phyloP scores from a whole-genome alignment of 1,140 invertebrate species.

The Cecropterus lyciades region DNA sequence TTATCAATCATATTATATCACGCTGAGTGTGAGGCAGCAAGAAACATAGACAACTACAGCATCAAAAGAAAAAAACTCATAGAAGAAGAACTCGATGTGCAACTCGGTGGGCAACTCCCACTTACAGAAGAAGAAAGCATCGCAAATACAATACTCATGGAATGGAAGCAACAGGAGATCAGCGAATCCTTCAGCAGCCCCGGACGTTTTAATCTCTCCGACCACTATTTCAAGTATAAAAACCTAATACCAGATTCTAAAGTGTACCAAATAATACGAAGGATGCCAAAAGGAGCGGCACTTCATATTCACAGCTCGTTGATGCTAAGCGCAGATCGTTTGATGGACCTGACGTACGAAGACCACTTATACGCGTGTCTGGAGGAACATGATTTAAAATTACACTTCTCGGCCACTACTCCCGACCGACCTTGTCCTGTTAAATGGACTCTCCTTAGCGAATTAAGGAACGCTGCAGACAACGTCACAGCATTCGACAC shows the following conservation, averaged over 20 bases:
- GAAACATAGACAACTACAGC: constrained; percentile 47
- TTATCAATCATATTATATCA: no score
- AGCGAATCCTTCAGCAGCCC: constrained; percentile 84
- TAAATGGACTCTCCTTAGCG: constrained; percentile 85
- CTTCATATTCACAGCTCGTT: constrained; percentile 89
- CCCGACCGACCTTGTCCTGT: constrained; percentile 71
- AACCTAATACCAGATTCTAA: constrained; percentile 86
- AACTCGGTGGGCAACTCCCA: constrained; percentile 78
- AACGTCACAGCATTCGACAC: constrained; percentile 83
- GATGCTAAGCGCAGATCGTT: constrained; percentile 86
- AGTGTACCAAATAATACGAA: constrained; percentile 88
- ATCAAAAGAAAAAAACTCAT: constrained; percentile 50
- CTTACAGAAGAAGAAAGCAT: constrained; percentile 84
- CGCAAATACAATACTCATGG: constrained; percentile 88
- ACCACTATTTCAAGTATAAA: constrained; percentile 88
- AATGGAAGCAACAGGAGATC: constrained; percentile 86
- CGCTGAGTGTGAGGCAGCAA: constrained; percentile 30
- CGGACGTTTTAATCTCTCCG: constrained; percentile 85
- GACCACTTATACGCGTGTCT: constrained; percentile 89
- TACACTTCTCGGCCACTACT: constrained; percentile 67
- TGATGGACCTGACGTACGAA: constrained; percentile 89
- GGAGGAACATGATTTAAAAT: constrained; percentile 58
- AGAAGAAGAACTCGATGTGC: constrained; percentile 52
- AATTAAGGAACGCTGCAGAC: constrained; percentile 80
- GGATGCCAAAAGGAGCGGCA: constrained; percentile 89